Evolutionary conservation across 2,797 vertebrate species (phyloP).

Genomic region (Alcedo atthis): DNA sequence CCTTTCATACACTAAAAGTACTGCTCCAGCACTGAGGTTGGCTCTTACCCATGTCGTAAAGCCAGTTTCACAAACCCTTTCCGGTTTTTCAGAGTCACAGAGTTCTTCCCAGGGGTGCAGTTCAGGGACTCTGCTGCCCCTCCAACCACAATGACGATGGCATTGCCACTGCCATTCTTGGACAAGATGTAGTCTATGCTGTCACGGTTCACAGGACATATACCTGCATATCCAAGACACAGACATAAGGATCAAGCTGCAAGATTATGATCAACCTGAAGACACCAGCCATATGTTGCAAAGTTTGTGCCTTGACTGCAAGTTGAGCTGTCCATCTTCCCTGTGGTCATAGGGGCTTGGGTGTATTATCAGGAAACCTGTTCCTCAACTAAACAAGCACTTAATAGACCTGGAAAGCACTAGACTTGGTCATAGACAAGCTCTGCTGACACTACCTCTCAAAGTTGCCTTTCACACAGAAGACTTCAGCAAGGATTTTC

Average conservation of each 20-base stretch:
- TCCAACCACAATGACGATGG: slow-evolving; percentile 92
- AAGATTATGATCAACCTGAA: background rate
- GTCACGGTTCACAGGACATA: slow-evolving; percentile 93
- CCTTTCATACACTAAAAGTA: fast-evolving
- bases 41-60: slow-evolving; percentile 88
- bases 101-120: slow-evolving; percentile 87
- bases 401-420: background rate
- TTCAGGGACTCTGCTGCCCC: slow-evolving; percentile 95
- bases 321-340: background rate
- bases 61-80: slow-evolving; percentile 95
- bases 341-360: background rate
- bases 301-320: background rate
- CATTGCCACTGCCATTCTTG: slow-evolving; percentile 90
- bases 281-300: background rate
- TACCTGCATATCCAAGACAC: slow-evolving; percentile 77
- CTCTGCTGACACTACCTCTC: background rate
- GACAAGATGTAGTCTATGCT: slow-evolving; percentile 95
- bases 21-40: fast-evolving
- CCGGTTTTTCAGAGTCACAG: slow-evolving; percentile 88
- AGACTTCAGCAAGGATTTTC: background rate
- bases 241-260: background rate
- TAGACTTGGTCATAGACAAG: background rate
- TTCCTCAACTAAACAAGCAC: background rate
- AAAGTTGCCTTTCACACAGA: background rate
- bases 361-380: background rate